Evolutionary conservation across 1,140 invertebrate genomes (phyloP).

Genomic region (Aphis gossypii): DNA sequence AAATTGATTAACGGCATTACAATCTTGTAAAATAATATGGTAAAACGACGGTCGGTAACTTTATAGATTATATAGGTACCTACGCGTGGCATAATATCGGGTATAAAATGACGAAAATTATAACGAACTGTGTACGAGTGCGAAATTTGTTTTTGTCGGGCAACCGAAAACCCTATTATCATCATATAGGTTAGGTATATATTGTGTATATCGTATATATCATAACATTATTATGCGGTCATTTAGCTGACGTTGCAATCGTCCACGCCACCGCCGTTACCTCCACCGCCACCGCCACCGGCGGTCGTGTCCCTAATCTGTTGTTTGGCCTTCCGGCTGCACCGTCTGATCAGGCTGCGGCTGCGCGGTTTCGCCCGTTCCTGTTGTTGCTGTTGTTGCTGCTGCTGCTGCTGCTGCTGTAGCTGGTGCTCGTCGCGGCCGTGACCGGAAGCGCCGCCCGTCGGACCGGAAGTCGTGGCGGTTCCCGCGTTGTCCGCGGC

Average conservation of each 20-base stretch:
- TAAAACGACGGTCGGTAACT: background rate
- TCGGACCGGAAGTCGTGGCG: slow-evolving; percentile 27
- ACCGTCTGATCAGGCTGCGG: slow-evolving; percentile 78
- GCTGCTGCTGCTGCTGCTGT: slow-evolving; percentile 62
- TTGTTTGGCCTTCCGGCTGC: slow-evolving; percentile 80
- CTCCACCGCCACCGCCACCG: slow-evolving; percentile 63
- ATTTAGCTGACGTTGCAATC: slow-evolving; percentile 76
- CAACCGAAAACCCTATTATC: background rate
- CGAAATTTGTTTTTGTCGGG: background rate
- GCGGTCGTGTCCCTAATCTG: slow-evolving; percentile 73
- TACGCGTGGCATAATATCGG: background rate
- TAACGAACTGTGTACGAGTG: background rate
- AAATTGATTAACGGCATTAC: background rate
- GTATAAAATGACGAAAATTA: background rate
- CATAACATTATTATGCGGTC: too few species aligned
- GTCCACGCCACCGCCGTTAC: slow-evolving; percentile 65
- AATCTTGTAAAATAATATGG: too few species aligned
- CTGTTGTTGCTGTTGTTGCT: slow-evolving; percentile 64
- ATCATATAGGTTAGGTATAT: background rate
- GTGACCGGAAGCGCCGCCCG: slow-evolving; percentile 25
- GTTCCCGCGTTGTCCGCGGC: slow-evolving; percentile 57
- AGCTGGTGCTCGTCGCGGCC: slow-evolving; percentile 49
- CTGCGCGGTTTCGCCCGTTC: slow-evolving; percentile 71
- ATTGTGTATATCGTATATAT: background rate
- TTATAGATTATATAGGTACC: too few species aligned